Conservation (phyloP, 1,140 invertebrate species). For the Tetramorium parvispinum region DNA sequence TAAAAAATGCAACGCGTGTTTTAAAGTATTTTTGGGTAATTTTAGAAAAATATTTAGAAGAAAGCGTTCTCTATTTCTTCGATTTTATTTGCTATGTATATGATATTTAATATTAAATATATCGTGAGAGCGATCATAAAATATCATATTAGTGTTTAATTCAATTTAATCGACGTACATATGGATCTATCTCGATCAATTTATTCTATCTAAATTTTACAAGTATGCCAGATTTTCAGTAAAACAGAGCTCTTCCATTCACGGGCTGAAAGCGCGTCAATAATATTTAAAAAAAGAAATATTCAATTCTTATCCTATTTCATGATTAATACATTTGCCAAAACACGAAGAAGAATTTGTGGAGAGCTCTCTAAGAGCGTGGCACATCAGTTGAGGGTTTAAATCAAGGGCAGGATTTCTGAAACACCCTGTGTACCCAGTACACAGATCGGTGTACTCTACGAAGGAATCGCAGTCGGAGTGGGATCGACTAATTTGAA, state of each 20-base stretch:
- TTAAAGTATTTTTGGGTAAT: not conserved
- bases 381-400: slow-evolving; percentile 5
- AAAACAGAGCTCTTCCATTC: not conserved
- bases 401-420: slow-evolving; percentile 45
- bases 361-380: not conserved
- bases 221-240: not conserved
- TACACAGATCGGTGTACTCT: slow-evolving; percentile 36
- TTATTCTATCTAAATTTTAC: not conserved
- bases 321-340: slow-evolving; percentile 5
- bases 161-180: not conserved
- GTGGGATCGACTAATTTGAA: slow-evolving; percentile 72
- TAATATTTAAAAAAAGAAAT: slow-evolving; percentile 3
- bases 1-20: not conserved
- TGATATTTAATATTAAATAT: not conserved
- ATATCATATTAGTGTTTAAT: not conserved
- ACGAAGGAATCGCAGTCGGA: slow-evolving; percentile 48
- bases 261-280: not conserved
- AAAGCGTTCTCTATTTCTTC: not conserved
- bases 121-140: not conserved
- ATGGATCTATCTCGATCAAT: not conserved
- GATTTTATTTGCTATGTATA: not conserved
- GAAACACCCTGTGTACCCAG: slow-evolving; percentile 29
- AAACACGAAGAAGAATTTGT: not conserved
- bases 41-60: not conserved
- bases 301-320: not conserved